Evolutionary conservation across 2,797 vertebrate species (phyloP).

Genomic region (Sebastes cheni): DNA sequence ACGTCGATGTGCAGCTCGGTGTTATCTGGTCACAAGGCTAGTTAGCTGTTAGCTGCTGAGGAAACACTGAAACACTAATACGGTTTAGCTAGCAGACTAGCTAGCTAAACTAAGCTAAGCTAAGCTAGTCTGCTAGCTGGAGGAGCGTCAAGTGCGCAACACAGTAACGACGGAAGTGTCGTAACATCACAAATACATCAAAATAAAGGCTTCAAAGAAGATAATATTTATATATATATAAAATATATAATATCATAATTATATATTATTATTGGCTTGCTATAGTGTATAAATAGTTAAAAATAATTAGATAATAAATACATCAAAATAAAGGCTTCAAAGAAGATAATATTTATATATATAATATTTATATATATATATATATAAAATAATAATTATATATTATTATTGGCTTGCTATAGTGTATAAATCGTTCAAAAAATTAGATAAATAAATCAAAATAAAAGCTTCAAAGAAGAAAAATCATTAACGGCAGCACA

Average conservation of each 20-base stretch:
- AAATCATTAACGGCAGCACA: not conserved
- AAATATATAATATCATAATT: too few relatives aligned
- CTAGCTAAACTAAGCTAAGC: too few relatives aligned
- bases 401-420: too few relatives aligned
- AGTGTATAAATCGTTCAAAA: too few relatives aligned
- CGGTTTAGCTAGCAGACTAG: constrained; percentile 23
- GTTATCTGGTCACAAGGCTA: not conserved
- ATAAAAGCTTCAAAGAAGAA: not conserved
- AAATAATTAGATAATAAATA: not conserved
- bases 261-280: too few relatives aligned
- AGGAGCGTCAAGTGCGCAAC: constrained; percentile 17
- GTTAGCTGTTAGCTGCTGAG: not conserved
- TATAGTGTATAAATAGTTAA: too few relatives aligned
- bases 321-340: constrained; percentile 19
- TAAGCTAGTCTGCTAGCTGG: not conserved
- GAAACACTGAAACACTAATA: not conserved
- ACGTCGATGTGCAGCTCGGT: not conserved
- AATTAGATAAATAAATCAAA: not conserved
- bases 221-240: too few relatives aligned
- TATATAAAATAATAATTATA: too few relatives aligned
- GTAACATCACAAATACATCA: not conserved
- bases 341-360: too few relatives aligned
- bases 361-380: too few relatives aligned
- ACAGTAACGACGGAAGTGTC: constrained; percentile 6
- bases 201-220: constrained; percentile 21